A percentile compares a stretch with the other conserved stretches of the same genome.
These are phyloP conservation scores for Chroicocephalus ridibundus DNA, from an alignment of 2,113 vertebrate species.

Conservation along the genomic window DNA sequence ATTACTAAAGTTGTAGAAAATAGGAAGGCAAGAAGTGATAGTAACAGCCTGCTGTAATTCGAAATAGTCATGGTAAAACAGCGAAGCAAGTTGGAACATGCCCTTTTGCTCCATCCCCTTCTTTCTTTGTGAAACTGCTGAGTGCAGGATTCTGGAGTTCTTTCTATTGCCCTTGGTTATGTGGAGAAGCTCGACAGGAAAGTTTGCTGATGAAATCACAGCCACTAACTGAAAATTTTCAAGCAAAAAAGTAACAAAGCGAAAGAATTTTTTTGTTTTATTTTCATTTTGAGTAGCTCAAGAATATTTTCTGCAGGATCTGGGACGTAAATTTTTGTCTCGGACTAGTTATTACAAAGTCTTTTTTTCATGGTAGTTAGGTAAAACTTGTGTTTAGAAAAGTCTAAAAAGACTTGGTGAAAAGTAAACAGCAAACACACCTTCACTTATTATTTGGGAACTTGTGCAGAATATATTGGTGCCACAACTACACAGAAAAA, in stretches of 20 bases:
- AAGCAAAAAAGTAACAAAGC: neutral
- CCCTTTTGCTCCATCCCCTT: neutral
- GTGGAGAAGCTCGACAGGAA: neutral
- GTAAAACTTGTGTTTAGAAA: neutral
- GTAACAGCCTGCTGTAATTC: neutral
- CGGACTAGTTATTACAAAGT: neutral
- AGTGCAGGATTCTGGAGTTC: neutral
- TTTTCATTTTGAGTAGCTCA: neutral
- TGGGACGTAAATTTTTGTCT: neutral
- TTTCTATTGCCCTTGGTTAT: neutral
- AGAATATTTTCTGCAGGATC: neutral
- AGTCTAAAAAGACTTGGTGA: neutral
- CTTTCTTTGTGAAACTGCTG: slow-evolving; percentile 16
- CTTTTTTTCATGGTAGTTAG: neutral
- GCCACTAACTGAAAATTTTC: neutral
- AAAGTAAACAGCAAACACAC: neutral
- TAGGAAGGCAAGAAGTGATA: neutral
- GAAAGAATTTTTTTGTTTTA: neutral
- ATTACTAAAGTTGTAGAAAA: neutral
- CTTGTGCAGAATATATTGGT: neutral
- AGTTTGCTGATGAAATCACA: slow-evolving; percentile 7
- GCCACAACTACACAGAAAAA: neutral
- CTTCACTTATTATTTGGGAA: neutral
- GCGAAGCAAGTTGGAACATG: slow-evolving; percentile 12
- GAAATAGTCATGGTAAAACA: neutral